phyloP scores from a whole-genome alignment of 2,888 invertebrate genomes.

The Nomada ferruginata region DNA sequence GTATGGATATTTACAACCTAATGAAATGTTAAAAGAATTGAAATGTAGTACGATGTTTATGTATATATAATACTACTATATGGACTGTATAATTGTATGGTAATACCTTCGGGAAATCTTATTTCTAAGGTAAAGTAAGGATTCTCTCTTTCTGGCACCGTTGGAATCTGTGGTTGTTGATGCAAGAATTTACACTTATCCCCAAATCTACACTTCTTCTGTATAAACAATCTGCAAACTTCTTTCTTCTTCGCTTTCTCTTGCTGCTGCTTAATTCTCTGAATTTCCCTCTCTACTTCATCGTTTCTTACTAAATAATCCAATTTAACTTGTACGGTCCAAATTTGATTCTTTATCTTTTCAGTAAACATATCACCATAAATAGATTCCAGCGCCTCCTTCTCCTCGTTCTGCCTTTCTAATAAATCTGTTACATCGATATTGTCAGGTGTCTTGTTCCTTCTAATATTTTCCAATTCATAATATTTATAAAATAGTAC shows the following conservation, averaged over 20 bases:
- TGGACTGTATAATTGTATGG: slow-evolving; percentile 13
- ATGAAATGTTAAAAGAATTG: slow-evolving; percentile 46
- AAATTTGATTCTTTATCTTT: slow-evolving; percentile 89
- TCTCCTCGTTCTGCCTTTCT: slow-evolving; percentile 90
- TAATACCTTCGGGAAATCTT: slow-evolving; percentile 88
- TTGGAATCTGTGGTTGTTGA: slow-evolving; percentile 84
- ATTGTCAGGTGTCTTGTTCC: slow-evolving; percentile 82
- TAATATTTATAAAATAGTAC: slow-evolving; percentile 90
- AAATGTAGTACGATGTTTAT: slow-evolving; percentile 3
- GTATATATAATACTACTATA: background rate
- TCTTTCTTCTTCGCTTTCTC: slow-evolving; percentile 86
- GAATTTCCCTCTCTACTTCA: slow-evolving; percentile 81
- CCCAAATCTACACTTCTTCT: slow-evolving; percentile 90
- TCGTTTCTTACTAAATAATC: slow-evolving; percentile 88
- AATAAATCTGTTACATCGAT: slow-evolving; percentile 86
- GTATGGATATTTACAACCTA: slow-evolving; percentile 88
- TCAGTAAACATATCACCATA: slow-evolving; percentile 89
- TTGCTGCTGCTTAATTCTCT: slow-evolving; percentile 79
- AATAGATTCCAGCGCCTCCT: slow-evolving; percentile 91
- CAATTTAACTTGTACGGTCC: slow-evolving; percentile 89
- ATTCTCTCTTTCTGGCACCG: slow-evolving; percentile 78
- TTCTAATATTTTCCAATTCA: slow-evolving; percentile 83
- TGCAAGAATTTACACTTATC: slow-evolving; percentile 91
- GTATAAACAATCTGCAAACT: slow-evolving; percentile 87
- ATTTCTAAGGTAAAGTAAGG: slow-evolving; percentile 89